Evolutionary conservation across 2,888 invertebrate genomes (phyloP).

Genomic region (Muscina levida): DNA sequence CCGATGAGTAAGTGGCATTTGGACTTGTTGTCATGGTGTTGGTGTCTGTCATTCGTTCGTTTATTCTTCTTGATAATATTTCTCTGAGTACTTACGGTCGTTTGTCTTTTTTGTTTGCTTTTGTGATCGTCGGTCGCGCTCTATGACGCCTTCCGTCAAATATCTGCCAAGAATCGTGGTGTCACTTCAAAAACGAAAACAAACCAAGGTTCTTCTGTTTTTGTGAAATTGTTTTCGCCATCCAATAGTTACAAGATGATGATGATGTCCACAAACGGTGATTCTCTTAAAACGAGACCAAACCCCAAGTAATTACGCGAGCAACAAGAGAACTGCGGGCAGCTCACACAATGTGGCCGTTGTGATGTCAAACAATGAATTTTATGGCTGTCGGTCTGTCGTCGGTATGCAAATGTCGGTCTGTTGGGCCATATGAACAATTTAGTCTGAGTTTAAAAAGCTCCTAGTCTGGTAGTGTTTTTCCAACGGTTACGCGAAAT

Average conservation of each 20-base stretch:
- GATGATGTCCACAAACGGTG: no score
- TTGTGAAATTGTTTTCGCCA: constrained; percentile 20
- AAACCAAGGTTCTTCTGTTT: no score
- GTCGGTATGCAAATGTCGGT: constrained; percentile 16
- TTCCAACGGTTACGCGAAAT: background rate
- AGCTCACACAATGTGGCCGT: background rate
- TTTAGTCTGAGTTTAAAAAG: background rate
- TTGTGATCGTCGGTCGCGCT: background rate
- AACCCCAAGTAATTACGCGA: constrained; percentile 3
- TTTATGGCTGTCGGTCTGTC: constrained; percentile 6
- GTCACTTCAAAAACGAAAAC: background rate
- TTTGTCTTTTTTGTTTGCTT: background rate
- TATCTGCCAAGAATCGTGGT: background rate
- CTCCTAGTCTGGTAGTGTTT: no score
- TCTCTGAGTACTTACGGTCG: background rate
- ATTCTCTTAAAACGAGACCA: background rate
- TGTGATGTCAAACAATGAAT: no score
- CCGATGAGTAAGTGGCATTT: constrained; percentile 50
- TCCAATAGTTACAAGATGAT: background rate
- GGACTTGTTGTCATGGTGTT: constrained; percentile 19
- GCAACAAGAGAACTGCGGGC: background rate
- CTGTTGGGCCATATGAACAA: constrained; percentile 2
- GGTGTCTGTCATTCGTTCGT: background rate
- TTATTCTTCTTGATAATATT: constrained; percentile 6
- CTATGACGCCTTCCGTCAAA: background rate